Evolutionary conservation across 2,888 invertebrate species (phyloP).

Genomic region (Diarsia mendica): DNA sequence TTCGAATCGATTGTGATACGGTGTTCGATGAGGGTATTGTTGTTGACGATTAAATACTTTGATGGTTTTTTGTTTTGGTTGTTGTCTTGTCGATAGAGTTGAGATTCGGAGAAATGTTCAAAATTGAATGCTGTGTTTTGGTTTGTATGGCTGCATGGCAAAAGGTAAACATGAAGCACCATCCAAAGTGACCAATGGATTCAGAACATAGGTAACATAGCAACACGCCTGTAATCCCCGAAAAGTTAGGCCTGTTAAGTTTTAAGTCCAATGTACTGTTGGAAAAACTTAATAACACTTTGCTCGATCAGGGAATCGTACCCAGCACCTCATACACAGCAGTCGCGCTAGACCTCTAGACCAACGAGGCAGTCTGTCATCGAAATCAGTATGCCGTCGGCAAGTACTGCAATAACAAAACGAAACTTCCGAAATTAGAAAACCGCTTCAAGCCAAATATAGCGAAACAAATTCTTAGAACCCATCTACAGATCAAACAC

Average conservation of each 20-base stretch:
- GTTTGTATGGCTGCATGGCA: neutral
- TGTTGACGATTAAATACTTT: slow-evolving; percentile 57
- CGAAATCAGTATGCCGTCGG: too few relatives aligned
- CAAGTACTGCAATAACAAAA: neutral
- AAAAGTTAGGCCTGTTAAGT: too few relatives aligned
- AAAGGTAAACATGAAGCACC: too few relatives aligned
- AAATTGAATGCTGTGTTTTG: neutral
- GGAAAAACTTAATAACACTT: too few relatives aligned
- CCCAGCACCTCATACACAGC: too few relatives aligned
- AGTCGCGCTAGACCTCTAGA: too few relatives aligned
- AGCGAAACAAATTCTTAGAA: slow-evolving; percentile 26
- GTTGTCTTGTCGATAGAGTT: neutral
- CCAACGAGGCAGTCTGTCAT: too few relatives aligned
- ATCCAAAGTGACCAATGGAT: too few relatives aligned
- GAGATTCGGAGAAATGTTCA: slow-evolving; percentile 19
- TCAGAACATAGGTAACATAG: too few relatives aligned
- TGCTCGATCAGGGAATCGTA: too few relatives aligned
- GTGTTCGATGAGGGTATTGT: slow-evolving; percentile 53
- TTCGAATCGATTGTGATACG: slow-evolving; percentile 63
- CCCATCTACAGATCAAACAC: slow-evolving; percentile 18
- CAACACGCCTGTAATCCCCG: too few relatives aligned
- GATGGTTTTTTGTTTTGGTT: slow-evolving; percentile 31
- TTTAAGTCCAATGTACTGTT: too few relatives aligned
- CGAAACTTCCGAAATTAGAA: slow-evolving; percentile 9
- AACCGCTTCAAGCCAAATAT: slow-evolving; percentile 24